Conservation (phyloP, 2,113 vertebrate species). For the Nannospalax galili region DNA sequence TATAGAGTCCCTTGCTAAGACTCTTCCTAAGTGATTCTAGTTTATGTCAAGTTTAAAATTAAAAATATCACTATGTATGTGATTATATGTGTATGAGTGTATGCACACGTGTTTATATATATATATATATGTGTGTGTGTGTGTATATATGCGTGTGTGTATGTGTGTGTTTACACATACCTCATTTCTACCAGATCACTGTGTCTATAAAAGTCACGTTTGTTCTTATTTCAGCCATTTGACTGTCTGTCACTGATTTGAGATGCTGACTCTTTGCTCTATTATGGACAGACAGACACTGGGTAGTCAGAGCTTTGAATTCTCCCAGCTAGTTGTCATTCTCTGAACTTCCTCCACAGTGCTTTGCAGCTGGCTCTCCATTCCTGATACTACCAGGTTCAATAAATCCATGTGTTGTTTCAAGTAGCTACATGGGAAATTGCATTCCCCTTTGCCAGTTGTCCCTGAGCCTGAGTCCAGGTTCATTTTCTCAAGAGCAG, state of each 20-base stretch:
- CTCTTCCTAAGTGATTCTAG: too few species aligned
- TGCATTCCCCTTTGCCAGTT: neutral
- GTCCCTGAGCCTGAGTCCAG: neutral
- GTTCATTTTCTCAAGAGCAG: neutral
- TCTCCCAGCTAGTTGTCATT: neutral
- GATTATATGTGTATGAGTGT: neutral
- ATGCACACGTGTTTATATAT: too few species aligned
- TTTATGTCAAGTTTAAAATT: too few species aligned
- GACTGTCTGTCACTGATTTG: neutral
- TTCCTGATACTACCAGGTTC: neutral
- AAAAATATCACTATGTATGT: neutral
- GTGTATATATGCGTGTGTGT: neutral
- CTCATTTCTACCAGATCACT: neutral
- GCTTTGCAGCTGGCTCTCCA: neutral
- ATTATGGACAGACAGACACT: neutral
- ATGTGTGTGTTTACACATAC: neutral
- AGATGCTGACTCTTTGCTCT: neutral
- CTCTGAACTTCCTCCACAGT: neutral
- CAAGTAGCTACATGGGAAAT: neutral
- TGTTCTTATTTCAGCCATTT: neutral
- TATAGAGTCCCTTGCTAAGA: too few species aligned
- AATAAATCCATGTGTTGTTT: neutral
- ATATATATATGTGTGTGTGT: neutral
- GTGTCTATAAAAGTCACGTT: neutral
- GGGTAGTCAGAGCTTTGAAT: neutral